Base-by-base conservation (phyloP, 2,888 invertebrate genomes). In the Tipula confusa region DNA sequence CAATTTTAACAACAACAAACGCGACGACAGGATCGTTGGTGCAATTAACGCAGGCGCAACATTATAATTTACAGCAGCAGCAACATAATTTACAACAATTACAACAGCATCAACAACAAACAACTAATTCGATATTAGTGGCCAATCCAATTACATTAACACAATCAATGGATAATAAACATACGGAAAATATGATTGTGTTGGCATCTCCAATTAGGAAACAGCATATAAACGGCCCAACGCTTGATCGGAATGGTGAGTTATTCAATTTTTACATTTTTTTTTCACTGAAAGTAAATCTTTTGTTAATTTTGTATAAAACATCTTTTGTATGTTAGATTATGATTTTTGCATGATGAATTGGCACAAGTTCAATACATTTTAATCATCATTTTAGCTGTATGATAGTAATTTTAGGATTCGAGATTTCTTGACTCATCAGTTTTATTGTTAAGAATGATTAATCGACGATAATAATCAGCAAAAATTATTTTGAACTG, bases 201-300 rank as follows among this genome's bases (percentile, higher is more conserved):
- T 81, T 85, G 18, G 84, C 85, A 24, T 82, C 85, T 28, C 43
- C 83, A 9, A 84, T 84, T 24, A 84, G 89, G 85, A 86, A 87
- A 43, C 64, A 64, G 24, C 89, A 89, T 84, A 86, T 88, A 0
- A 89, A 89, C 85, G 89, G 89, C 82, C 89, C 89, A 15, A 82
- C 82, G 5, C 29, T 80, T 6, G 85, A 85, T 82, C 84, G 84
- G 82, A 85, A 89, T 82, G 88, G 88, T 85, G 87, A 86, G 85
- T 80, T 80, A 80, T 15, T 80, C 1, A 64, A 64, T 9, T 64
- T 64, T 64, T 64, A 64, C 7, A 7, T 2, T 24, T 11, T 24
- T 24, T 64, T 64, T 64, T 13, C 64, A 64, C 18, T 64, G 24
- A 64, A 64, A 64, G 64, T 24, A 64, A 64, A 24, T 64, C 24